Evolutionary conservation across 2,113 vertebrate species (phyloP), one percentile per base, ranked within the genome.

Genomic region (Scomber scombrus): DNA sequence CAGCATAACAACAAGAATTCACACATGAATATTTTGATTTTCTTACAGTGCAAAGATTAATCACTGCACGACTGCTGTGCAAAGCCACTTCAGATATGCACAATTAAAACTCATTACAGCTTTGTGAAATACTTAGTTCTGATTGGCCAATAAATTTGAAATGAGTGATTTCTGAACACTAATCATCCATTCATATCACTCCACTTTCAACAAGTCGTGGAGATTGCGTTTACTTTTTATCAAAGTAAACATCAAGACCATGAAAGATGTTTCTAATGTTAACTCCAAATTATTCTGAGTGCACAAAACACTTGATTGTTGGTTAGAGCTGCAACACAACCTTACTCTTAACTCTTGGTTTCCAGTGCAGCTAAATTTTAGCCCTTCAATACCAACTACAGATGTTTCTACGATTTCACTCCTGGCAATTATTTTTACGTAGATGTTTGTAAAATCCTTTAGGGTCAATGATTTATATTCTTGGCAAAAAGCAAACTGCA

Each of bases 221-320:
- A 54, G 11, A 65, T 58, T 62, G 21, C 52, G 43, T 29, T 67
- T 21, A 63, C 56, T 61, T 70, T 64, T 72, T 7, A 57, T 71
- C 15, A 71, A 62, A 73, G 47, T 40, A 60, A 58, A 64, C 13
- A 75, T 23, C 34, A 63, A 47, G 19, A 56, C 26, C 19, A 12
- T 13, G 11, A 3, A 18, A 15, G 6, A 58, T 57, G 62, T 56
- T 57, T n/a, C 16, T 2, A 13, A 21, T 26, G 26, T 29, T 71
- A 29, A 56, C 56, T 74, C 8, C 40, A 47, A 75, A 54, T 57
- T 47, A 46, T 55, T 78, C 50, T 18, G 19, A 51, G 18, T 21
- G 12, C 29, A 61, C 11, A 78, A 80, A 69, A 76, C 34, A 31
- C 50, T 12, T 68, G 21, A 81, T 75, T 85, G 61, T 23, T 66